Conservation (phyloP, 2,888 invertebrate genomes). For the Lypha dubia region DNA sequence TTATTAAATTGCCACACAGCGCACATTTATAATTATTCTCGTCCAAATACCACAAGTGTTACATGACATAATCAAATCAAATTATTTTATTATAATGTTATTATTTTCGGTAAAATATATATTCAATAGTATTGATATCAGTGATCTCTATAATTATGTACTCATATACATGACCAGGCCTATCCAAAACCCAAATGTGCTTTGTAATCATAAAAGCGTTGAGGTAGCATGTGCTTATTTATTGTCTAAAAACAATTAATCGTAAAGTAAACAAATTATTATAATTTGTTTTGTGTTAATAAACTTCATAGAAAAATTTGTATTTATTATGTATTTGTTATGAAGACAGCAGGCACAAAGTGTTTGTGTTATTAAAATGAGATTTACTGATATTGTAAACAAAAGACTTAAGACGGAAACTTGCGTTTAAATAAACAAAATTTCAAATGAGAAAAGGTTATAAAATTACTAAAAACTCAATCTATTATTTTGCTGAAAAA, state of each 20-base stretch:
- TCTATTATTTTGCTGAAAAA: too few species aligned
- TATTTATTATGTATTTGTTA: background rate
- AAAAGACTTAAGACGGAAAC: slow-evolving; percentile 10
- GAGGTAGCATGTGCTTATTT: background rate
- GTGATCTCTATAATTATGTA: background rate
- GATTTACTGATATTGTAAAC: background rate
- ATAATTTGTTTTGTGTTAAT: too few species aligned
- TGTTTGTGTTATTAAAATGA: background rate
- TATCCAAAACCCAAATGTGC: background rate
- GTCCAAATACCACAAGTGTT: background rate
- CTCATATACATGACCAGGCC: background rate
- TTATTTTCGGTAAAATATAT: slow-evolving; percentile 7
- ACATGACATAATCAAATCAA: background rate
- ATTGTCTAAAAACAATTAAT: background rate
- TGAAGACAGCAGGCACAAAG: background rate
- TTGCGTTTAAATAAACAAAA: background rate
- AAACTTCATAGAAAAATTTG: background rate
- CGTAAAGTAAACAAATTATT: background rate
- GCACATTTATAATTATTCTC: background rate
- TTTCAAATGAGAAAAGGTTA: background rate
- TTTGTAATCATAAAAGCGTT: slow-evolving; percentile 6
- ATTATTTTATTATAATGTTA: background rate
- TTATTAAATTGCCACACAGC: background rate
- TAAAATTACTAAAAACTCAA: background rate
- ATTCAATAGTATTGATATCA: background rate